Percentiles rank a stretch among this genome's conserved stretches.
These are phyloP conservation scores for Diploscapter pachys DNA, from an alignment of 1,140 invertebrate genomes.

Conservation along the genomic window DNA sequence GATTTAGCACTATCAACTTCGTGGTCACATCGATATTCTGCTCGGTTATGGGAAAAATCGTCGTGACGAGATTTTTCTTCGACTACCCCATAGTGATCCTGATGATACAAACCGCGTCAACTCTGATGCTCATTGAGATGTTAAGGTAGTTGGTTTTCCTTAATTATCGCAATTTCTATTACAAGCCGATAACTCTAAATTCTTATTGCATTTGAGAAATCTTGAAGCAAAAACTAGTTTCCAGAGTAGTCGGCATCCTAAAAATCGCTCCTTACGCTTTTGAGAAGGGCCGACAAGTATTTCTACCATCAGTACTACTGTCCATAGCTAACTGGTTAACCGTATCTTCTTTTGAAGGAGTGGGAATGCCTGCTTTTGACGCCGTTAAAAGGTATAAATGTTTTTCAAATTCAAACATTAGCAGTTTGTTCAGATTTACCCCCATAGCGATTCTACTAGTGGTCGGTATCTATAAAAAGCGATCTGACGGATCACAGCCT, in stretches of 20 bases:
- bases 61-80: constrained; percentile 42
- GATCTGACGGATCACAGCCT: too few relatives aligned
- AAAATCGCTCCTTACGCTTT: constrained; percentile 59
- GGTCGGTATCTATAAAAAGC: too few relatives aligned
- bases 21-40: constrained; percentile 16
- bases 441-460: constrained; percentile 18
- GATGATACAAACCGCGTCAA: constrained; percentile 41
- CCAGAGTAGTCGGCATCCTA: constrained; percentile 30
- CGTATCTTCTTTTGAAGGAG: constrained; percentile 62
- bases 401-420: not conserved
- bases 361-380: constrained; percentile 66
- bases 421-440: constrained; percentile 13
- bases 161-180: not conserved
- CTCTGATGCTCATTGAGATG: constrained; percentile 36
- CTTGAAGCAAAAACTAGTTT: not conserved
- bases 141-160: constrained; percentile 22
- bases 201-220: too few relatives aligned
- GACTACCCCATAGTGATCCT: constrained; percentile 43
- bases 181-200: too few relatives aligned
- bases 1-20: constrained; percentile 21
- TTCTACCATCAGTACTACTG: constrained; percentile 62
- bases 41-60: constrained; percentile 26
- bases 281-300: constrained; percentile 58
- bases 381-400: constrained; percentile 60
- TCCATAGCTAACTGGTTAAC: constrained; percentile 62